phyloP scores from a whole-genome alignment of 1,140 invertebrate genomes.

The Monomorium pharaonis region DNA sequence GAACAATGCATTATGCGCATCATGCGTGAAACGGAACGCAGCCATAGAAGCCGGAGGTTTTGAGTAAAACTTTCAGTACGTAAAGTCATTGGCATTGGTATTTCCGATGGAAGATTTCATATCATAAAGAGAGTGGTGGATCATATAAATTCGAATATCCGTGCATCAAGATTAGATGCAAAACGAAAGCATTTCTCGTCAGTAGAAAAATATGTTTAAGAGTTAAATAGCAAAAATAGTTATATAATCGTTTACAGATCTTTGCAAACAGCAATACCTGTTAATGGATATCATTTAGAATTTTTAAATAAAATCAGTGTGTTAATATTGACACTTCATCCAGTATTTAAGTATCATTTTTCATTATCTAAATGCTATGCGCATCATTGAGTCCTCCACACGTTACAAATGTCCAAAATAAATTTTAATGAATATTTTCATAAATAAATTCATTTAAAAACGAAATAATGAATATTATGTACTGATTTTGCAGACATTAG shows the following conservation, averaged over 20 bases:
- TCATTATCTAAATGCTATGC: conserved; percentile 56
- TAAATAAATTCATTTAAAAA: conserved; percentile 3
- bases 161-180: conserved; percentile 23
- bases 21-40: no score
- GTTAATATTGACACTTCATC: not conserved
- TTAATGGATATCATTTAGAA: conserved; percentile 1
- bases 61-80: not conserved
- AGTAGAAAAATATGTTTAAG: conserved; percentile 17
- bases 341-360: conserved; percentile 18
- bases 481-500: conserved; percentile 80
- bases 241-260: conserved; percentile 34
- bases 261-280: not conserved
- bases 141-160: conserved; percentile 1
- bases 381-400: conserved; percentile 77
- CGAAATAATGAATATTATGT: conserved; percentile 28
- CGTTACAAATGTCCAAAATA: conserved; percentile 68
- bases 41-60: not conserved
- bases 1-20: no score
- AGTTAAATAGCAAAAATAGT: conserved; percentile 7
- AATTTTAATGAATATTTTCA: not conserved
- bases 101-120: not conserved
- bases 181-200: conserved; percentile 5
- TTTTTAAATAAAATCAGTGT: conserved; percentile 18
- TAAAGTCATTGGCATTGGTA: not conserved
- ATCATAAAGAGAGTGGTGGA: not conserved